phyloP scores from a whole-genome alignment of 2,888 invertebrate species.

The Pseudolycoriella hygida region DNA sequence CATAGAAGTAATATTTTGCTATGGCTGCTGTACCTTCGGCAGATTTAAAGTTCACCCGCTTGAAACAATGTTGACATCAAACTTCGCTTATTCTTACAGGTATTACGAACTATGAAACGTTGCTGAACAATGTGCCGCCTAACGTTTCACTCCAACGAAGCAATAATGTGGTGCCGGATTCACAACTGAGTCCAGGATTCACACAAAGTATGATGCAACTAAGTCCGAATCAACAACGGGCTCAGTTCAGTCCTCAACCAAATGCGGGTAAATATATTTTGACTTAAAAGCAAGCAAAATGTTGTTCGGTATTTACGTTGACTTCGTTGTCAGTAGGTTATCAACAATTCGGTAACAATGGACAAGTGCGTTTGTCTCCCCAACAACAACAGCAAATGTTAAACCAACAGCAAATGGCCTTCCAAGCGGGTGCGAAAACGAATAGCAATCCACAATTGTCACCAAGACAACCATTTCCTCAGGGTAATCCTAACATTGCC shows the following conservation, averaged over 20 bases:
- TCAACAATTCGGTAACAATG: conserved; percentile 19
- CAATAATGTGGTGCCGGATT: conserved; percentile 36
- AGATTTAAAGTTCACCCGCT: too few relatives aligned
- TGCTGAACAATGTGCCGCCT: conserved; percentile 65
- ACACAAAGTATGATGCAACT: conserved; percentile 29
- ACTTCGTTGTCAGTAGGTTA: conserved; percentile 18
- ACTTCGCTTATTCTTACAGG: too few relatives aligned
- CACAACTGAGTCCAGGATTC: conserved; percentile 45
- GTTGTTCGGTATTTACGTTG: too few relatives aligned
- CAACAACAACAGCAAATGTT: conserved; percentile 21
- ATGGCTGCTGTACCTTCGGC: too few relatives aligned
- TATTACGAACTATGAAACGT: conserved; percentile 44
- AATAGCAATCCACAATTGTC: conserved; percentile 25
- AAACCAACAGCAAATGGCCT: conserved; percentile 19
- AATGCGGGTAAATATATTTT: conserved; percentile 19
- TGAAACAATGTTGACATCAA: too few relatives aligned
- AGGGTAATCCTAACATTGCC: conserved; percentile 8
- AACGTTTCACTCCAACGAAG: conserved; percentile 73
- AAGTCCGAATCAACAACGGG: conserved; percentile 26
- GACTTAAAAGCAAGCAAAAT: background rate
- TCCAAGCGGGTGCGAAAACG: conserved; percentile 15
- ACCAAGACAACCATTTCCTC: conserved; percentile 22
- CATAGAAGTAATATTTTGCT: too few relatives aligned
- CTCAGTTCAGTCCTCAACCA: conserved; percentile 26
- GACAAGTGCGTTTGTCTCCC: conserved; percentile 23